Evolutionary conservation across 1,140 invertebrate species (phyloP), one percentile per base, ranked within the genome.

Genomic region (Sarcophaga bullata): DNA sequence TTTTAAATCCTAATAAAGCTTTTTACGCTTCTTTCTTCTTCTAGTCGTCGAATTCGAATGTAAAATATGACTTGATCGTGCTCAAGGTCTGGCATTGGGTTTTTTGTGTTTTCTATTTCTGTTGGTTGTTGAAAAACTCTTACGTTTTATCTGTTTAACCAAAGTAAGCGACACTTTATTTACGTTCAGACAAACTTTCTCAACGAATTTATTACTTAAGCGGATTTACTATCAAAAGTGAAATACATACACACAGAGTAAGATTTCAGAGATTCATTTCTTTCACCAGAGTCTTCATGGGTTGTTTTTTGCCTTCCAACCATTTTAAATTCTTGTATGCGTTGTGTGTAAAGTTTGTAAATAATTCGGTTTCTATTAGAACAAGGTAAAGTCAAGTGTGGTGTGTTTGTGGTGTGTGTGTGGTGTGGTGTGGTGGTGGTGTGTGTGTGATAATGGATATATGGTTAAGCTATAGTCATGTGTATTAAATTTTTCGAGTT

Each of bases 151-250:
- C 54, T 68, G 6, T 68, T 68, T 68, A 68, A 68, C 62, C 54
- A 58, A 58, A 58, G 62, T 68, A 19, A 19, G 19, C 6, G 62
- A 68, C 62, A 68, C 62, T 68, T 19, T 68, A 68, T 68, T 68
- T 68, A 68, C 62, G 17, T 19, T 68, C n/a, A 68, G 8, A 68
- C 62, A 68, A 68, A 68, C 62, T 68, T 68, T 68, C 25, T 68
- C 62, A 68, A 68, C 17, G 62, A 68, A 68, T 68, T 68, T 68
- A 68, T 68, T 68, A 68, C 62, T 68, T 68, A 68, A 68, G 62
- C 62, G 62, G 62, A 68, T 68, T 68, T 19, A 68, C 62, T 68
- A 68, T 68, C 62, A 68, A 68, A 68, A 68, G 62, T 68, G 19
- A 68, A 68, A 68, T 68, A 1, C 25, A 37, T 37, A 37, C 25